These are phyloP conservation scores for Cantharis lateralis DNA, from an alignment of 2,888 invertebrate species.

Conservation along the genomic window DNA sequence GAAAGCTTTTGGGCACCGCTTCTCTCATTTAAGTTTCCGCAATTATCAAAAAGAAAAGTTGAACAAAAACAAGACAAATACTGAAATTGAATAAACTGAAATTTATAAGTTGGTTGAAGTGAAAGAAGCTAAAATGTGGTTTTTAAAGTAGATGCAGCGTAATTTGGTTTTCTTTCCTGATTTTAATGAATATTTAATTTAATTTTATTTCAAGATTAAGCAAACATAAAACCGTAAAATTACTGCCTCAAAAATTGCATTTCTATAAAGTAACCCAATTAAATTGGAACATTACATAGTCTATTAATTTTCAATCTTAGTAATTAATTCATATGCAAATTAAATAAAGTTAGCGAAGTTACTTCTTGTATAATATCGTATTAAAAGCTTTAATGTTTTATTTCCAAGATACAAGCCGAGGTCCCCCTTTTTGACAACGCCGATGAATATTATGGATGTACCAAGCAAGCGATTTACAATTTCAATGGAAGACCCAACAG, in stretches of 20 bases:
- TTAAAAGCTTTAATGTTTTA: not conserved
- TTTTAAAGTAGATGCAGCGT: not conserved
- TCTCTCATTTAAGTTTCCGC: not conserved
- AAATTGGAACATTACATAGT: not conserved
- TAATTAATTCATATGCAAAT: slow-evolving; percentile 18
- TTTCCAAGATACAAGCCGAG: slow-evolving; percentile 5
- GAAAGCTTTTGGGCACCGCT: not conserved
- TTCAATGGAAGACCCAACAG: not conserved
- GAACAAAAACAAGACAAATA: not conserved
- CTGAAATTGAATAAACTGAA: slow-evolving; percentile 5
- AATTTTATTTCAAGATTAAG: not conserved
- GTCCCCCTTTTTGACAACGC: not conserved
- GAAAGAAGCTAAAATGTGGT: slow-evolving; percentile 1
- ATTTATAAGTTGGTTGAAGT: slow-evolving; percentile 7
- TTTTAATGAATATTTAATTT: slow-evolving; percentile 14
- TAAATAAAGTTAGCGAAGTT: not conserved
- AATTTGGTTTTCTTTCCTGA: not conserved
- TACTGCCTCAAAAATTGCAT: not conserved
- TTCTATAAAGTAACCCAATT: not conserved
- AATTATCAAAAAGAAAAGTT: not conserved
- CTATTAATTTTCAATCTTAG: slow-evolving; percentile 10
- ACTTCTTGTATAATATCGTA: not conserved
- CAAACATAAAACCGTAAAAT: not conserved
- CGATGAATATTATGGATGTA: slow-evolving; percentile 5
- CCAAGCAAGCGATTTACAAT: slow-evolving; percentile 8